These are phyloP conservation scores for Myotis davidii DNA, from an alignment of 2,113 vertebrate species.

Conservation along the genomic window DNA sequence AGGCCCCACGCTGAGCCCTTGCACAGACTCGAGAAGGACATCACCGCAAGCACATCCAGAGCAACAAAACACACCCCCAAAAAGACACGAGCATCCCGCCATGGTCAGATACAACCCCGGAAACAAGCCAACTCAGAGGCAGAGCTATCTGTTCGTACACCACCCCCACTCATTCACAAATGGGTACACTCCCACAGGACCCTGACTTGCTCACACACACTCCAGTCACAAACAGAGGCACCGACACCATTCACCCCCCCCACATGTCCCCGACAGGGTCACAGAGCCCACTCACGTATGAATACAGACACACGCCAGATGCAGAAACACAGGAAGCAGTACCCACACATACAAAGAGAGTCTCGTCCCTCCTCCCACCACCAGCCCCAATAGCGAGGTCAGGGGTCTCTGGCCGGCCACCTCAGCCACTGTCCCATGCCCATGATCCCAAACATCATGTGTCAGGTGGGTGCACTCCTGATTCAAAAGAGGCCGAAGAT, in stretches of 20 bases:
- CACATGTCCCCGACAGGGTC: not conserved
- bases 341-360: not conserved
- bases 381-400: not conserved
- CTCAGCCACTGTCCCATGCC: not conserved
- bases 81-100: not conserved
- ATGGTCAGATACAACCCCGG: not conserved
- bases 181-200: not conserved
- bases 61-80: not conserved
- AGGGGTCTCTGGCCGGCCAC: not conserved
- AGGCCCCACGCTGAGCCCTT: not conserved
- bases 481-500: not conserved
- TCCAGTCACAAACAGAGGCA: not conserved
- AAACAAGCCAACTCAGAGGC: not conserved
- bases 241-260: not conserved
- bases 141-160: fast-evolving
- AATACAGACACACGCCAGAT: not conserved
- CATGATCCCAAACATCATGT: not conserved
- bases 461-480: not conserved
- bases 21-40: not conserved
- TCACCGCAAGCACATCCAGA: not conserved
- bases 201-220: not conserved
- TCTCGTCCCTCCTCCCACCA: not conserved
- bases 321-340: not conserved
- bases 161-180: not conserved
- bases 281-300: not conserved